Percentiles rank a stretch among this genome's conserved stretches.
Conservation (phyloP, 2,888 invertebrate species). For the Caradrina clavipalpis region DNA sequence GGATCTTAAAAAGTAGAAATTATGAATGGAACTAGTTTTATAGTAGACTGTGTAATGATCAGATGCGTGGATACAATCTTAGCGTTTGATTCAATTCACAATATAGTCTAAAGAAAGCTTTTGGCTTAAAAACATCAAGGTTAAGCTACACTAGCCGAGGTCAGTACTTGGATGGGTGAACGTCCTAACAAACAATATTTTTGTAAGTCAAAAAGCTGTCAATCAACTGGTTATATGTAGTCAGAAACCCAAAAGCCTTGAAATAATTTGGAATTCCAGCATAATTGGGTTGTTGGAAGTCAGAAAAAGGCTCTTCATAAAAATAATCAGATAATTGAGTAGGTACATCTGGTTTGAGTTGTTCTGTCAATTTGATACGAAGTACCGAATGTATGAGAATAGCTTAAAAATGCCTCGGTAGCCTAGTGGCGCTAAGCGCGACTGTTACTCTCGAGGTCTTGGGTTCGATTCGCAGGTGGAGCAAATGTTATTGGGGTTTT, state of each 20-base stretch:
- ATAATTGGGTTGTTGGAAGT: neutral
- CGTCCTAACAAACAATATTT: neutral
- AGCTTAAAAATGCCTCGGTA: no score
- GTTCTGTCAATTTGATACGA: no score
- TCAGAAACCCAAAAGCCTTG: slow-evolving; percentile 7
- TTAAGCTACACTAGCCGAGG: neutral
- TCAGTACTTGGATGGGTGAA: neutral
- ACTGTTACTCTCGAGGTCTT: no score
- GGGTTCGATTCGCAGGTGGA: no score
- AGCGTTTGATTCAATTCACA: slow-evolving; percentile 8
- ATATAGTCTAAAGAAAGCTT: neutral
- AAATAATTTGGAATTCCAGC: neutral
- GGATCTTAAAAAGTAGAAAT: slow-evolving; percentile 75
- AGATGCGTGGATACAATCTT: slow-evolving; percentile 38
- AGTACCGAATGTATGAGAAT: no score
- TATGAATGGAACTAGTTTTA: slow-evolving; percentile 64
- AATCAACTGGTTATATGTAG: neutral
- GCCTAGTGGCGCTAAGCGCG: no score
- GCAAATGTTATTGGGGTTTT: no score
- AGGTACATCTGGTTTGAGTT: no score
- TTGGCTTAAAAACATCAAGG: neutral
- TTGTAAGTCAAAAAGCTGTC: neutral
- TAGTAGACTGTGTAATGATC: slow-evolving; percentile 44
- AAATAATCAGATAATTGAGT: no score
- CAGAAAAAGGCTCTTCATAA: no score